Evolutionary conservation across 1,140 invertebrate species (phyloP).

Genomic region (Drosophila grimshawi): DNA sequence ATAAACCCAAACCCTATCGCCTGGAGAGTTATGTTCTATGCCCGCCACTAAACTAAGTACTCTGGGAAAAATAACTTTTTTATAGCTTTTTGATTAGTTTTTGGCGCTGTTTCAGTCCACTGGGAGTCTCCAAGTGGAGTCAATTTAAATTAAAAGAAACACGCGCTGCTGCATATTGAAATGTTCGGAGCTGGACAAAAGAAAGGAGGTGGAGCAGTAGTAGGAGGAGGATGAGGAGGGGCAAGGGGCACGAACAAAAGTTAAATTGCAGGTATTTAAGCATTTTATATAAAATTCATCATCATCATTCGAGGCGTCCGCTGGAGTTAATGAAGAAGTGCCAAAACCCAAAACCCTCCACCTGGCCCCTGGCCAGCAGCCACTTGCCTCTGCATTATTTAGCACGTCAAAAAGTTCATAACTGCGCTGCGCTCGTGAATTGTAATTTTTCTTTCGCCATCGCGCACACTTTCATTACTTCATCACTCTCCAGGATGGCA

Average conservation of each 20-base stretch:
- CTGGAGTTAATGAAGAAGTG: slow-evolving; percentile 69
- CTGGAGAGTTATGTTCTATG: slow-evolving; percentile 11
- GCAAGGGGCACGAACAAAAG: slow-evolving; percentile 52
- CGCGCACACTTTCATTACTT: slow-evolving; percentile 77
- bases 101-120: slow-evolving; percentile 41
- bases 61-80: slow-evolving; percentile 53
- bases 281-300: slow-evolving; percentile 83
- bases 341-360: slow-evolving; percentile 2
- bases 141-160: slow-evolving; percentile 80
- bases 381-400: slow-evolving; percentile 76
- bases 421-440: slow-evolving; percentile 77
- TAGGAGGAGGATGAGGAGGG: neutral
- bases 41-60: slow-evolving; percentile 22
- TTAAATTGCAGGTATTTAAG: slow-evolving; percentile 84
- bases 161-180: slow-evolving; percentile 67
- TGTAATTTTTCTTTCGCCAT: slow-evolving; percentile 75
- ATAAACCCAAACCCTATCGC: slow-evolving; percentile 22
- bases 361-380: slow-evolving; percentile 19
- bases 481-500: slow-evolving; percentile 57
- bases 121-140: slow-evolving; percentile 53
- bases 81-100: slow-evolving; percentile 84
- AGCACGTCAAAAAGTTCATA: slow-evolving; percentile 82
- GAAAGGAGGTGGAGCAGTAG: neutral
- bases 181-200: slow-evolving; percentile 18
- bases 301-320: slow-evolving; percentile 60